Evolutionary conservation across 2,888 invertebrate species (phyloP), one percentile per base, ranked within the genome.

Genomic region (Fragum fragum): DNA sequence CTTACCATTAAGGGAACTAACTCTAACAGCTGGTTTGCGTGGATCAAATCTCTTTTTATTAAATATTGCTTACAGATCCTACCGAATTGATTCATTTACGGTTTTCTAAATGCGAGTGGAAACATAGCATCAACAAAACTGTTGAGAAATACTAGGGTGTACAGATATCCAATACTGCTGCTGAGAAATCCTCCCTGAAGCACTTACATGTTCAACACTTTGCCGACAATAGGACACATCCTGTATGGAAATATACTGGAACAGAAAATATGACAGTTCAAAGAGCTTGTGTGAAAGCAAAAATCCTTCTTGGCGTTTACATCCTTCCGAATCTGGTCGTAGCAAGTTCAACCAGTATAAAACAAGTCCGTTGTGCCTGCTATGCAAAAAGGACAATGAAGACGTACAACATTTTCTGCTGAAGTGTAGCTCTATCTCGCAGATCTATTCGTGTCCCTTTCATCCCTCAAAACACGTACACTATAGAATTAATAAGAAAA

Each of bases 11-110:
- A 61, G 26, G 61, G 26, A 16, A 18, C 21, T 7, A 29, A 26
- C 7, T 61, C 61, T 14, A 61, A 61, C 21, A 61, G 61, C 61
- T 61, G 61, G 61, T 61, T 61, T 6, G 26, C 26, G 6, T 61
- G 26, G 21, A 6, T 61, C 18, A 28, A 21, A 29, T 26, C 21
- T 26, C 7, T 61, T 6, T 29, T 21, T 0, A 29, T 16, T 14
- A 61, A 61, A 29, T 61, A 61, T 61, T 23, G 26, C 28, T 26
- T 61, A 21, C 61, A 36, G 3, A 36, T 36, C 3, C 32, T 36
- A 3, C 32, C 32, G n/a, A n/a, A n/a, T n/a, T 36, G 9, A 6
- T 36, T 6, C 32, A 36, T 3, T 6, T 6, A 36, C 61, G 11
- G 7, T 6, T 18, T 9, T 26, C 28, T 21, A 61, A 18, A 28